These are phyloP conservation scores for Mythimna albipuncta DNA, from an alignment of 2,888 invertebrate species.

Conservation along the genomic window DNA sequence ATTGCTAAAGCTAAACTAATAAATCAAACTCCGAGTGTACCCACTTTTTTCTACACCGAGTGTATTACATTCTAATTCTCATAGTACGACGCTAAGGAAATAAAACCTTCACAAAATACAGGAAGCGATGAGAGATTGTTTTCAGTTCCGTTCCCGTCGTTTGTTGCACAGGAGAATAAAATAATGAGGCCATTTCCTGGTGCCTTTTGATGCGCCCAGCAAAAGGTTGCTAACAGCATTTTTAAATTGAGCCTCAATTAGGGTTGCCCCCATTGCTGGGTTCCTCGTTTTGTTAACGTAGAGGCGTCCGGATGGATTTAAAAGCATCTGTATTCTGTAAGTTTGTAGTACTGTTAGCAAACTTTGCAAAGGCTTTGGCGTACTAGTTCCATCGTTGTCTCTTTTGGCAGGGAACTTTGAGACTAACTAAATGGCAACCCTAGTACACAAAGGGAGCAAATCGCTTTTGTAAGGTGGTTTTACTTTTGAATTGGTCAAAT, in stretches of 20 bases:
- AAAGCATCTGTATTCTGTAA: constrained; percentile 33
- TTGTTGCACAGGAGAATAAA: constrained; percentile 58
- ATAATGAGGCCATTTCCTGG: constrained; percentile 63
- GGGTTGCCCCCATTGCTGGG: constrained; percentile 25
- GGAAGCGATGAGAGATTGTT: constrained; percentile 54
- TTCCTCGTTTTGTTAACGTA: constrained; percentile 21
- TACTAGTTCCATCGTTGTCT: constrained; percentile 32
- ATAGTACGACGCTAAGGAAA: constrained; percentile 15
- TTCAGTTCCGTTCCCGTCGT: constrained; percentile 43
- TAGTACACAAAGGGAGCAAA: neutral
- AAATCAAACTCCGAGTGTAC: neutral
- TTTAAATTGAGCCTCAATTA: constrained; percentile 58
- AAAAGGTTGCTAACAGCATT: constrained; percentile 48
- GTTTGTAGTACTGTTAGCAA: constrained; percentile 32
- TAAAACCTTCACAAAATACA: constrained; percentile 27
- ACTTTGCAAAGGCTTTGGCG: constrained; percentile 31
- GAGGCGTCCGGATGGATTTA: constrained; percentile 43
- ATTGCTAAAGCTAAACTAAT: neutral
- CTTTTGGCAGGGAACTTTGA: constrained; percentile 19
- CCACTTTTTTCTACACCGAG: neutral
- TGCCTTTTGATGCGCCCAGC: constrained; percentile 51
- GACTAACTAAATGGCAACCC: constrained; percentile 18
- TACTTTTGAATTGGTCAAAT: neutral
- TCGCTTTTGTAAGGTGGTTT: neutral
- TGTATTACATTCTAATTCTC: constrained; percentile 15